Conservation (phyloP, 2,888 invertebrate species). For the Nipponacmea schrenckii region DNA sequence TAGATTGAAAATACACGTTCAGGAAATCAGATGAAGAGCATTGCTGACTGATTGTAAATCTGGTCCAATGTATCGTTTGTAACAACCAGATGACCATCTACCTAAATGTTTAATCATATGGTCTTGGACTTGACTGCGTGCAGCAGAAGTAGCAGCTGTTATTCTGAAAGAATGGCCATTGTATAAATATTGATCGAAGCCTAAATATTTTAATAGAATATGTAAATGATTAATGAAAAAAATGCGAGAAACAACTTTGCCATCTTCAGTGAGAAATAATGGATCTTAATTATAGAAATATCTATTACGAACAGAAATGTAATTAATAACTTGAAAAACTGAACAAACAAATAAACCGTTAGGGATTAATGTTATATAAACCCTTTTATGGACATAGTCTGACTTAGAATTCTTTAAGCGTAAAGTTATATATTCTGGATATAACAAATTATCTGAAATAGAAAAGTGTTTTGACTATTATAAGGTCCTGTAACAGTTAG, state of each 20-base stretch:
- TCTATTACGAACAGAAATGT: background rate
- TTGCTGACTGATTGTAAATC: background rate
- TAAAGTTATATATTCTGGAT: background rate
- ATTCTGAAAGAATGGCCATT: constrained; percentile 4
- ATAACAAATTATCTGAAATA: background rate
- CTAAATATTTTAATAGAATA: background rate
- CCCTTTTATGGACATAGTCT: constrained; percentile 3
- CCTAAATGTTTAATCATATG: background rate
- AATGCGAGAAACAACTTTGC: background rate
- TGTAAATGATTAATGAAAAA: background rate
- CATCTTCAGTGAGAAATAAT: background rate
- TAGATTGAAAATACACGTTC: no score
- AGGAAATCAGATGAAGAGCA: background rate
- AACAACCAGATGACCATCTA: constrained; percentile 1
- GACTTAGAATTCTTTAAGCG: constrained; percentile 10
- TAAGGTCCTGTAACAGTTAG: background rate
- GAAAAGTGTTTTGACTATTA: background rate
- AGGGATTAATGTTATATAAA: background rate
- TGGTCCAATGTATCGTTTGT: background rate
- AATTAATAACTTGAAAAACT: background rate
- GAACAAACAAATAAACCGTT: background rate
- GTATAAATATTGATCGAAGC: background rate
- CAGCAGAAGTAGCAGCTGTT: background rate
- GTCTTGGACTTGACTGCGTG: background rate
- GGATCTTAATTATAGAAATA: background rate